Evolutionary conservation across 2,797 vertebrate species (phyloP), one percentile per base, ranked within the genome.

Genomic region (Diceros bicornis): DNA sequence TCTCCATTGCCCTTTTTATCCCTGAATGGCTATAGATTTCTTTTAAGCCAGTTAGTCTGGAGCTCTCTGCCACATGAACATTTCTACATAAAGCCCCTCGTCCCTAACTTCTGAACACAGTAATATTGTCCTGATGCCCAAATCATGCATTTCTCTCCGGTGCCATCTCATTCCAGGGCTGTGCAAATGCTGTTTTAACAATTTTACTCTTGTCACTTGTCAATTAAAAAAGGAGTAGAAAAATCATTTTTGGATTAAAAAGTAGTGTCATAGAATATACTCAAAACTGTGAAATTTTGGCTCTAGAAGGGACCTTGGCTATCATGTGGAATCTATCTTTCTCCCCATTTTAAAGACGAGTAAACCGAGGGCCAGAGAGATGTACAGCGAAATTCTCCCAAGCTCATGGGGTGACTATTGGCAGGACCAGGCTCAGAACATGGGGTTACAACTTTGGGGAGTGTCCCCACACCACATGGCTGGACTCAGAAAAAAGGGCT

Each of bases 271-370:
- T 6, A 71, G 37, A 9, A 61, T 62, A 47, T 37, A 50, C 27
- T 91, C 44, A 86, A 68, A 93, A 57, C 41, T 44, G 16, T 66
- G 72, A 93, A 71, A 62, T 84, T 47, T 90, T 75, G 34, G 71
- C 41, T 90, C 12, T 44, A 9, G 7, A 44, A 72, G 20, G 27
- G 55, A 69, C 1, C 14, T 50, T 52, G 61, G 89, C 1, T 27
- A 11, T 89, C 32, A 27, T 1, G 1, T 86, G 47, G 37, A 91
- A 20, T 77, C 57, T 62, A 0, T 87, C 74, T 72, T 37, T 75
- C 7, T 97, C 27, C 34, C 4, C n/a, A 41, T 50, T 82, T 74
- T 82, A 83, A 82, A 66, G 64, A 27, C 37, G 34, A 94, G 14
- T 75, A 82, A 72, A 50, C 61, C 4, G 32, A 97, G 47, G 21